Evolutionary conservation across 2,888 invertebrate species (phyloP), one percentile per base, ranked within the genome.

Genomic region (Lymantria monacha): DNA sequence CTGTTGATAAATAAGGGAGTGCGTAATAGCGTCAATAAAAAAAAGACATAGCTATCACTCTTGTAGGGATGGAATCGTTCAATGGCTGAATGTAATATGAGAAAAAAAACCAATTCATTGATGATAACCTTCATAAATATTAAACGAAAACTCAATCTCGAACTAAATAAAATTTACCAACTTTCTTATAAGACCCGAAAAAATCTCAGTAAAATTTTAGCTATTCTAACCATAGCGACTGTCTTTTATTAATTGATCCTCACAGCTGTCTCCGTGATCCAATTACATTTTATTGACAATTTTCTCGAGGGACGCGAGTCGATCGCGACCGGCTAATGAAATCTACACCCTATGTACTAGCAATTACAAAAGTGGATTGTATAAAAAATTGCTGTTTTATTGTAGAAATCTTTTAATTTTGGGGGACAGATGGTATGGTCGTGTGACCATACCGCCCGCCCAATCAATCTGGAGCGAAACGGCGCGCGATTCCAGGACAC

Each of bases 271-370:
- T 63, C 38, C 33, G 66, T 58, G 70, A 70, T 69, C 76, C 81
- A 81, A 85, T 82, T 81, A 83, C 72, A 61, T 64, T 53, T 73
- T 81, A 85, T 83, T 81, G 81, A 68, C 79, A 76, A 80, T 74
- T 70, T 69, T 69, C 74, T 59, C 52, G 42, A 42, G 55, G 51
- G 55, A 50, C 59, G 48, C 47, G 50, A 42, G 54, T 52, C 55
- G 58, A 65, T 69, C 57, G 66, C 51, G 48, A 46, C 43, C n/a
- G 48, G 46, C 51, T 74, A 77, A 78, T 73, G 71, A 74, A 78
- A 74, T 74, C 66, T 65, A 61, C 60, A 54, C 61, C 48, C 57
- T 14, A 44, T 47, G 68, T 61, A 69, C 59, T 45, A 44, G 36
- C 1, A 7, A 30, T 12, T 11, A 50, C 45, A 61, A 50, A 66